Evolutionary conservation across 2,113 vertebrate genomes (phyloP).

Genomic region (Platanista minor): DNA sequence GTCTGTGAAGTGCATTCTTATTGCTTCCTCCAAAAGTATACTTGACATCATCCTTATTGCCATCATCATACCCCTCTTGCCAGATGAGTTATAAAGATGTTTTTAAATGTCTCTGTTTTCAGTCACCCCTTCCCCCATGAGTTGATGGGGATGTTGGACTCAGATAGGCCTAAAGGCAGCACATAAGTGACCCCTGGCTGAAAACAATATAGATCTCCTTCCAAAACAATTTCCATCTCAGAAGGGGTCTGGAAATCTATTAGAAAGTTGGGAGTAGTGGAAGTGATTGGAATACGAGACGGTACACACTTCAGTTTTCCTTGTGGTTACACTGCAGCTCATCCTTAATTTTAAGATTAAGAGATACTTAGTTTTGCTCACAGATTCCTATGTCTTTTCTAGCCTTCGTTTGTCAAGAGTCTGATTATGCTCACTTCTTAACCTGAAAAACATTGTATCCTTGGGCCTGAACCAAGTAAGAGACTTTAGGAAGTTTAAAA

Average conservation of each 20-base stretch:
- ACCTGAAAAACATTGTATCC: not conserved
- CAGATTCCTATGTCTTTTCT: not conserved
- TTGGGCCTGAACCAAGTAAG: not conserved
- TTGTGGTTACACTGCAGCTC: not conserved
- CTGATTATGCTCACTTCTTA: not conserved
- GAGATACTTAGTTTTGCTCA: not conserved
- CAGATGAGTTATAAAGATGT: not conserved
- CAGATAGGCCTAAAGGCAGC: not conserved
- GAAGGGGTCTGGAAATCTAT: not conserved
- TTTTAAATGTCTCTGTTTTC: constrained; percentile 8
- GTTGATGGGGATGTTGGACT: not conserved
- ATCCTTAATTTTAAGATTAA: not conserved
- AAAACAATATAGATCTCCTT: not conserved
- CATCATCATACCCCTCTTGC: not conserved
- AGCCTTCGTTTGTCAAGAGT: not conserved
- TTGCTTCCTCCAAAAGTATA: not conserved
- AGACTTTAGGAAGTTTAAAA: not conserved
- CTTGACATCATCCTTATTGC: not conserved
- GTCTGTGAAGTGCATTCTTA: not conserved
- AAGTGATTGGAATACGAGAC: not conserved
- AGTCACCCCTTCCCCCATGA: not conserved
- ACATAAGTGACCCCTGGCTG: not conserved
- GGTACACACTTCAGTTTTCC: not conserved
- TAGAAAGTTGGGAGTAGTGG: not conserved
- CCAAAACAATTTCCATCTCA: not conserved